Evolutionary conservation across 2,888 invertebrate genomes (phyloP).

Genomic region (Synergus umbraculus): DNA sequence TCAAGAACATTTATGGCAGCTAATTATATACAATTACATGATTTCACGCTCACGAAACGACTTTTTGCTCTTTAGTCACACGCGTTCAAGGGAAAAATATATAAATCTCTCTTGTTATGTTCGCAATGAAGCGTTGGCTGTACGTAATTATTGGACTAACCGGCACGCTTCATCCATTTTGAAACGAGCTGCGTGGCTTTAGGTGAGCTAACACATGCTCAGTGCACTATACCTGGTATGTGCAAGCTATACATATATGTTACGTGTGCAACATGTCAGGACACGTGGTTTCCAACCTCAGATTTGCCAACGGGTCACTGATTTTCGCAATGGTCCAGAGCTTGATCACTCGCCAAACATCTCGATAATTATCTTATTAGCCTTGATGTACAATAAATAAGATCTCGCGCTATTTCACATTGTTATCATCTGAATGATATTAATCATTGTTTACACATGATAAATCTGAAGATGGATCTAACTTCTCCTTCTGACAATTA

Average conservation of each 20-base stretch:
- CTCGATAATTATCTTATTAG: conserved; percentile 48
- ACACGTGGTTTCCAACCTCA: conserved; percentile 70
- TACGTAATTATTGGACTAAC: conserved; percentile 52
- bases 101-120: conserved; percentile 41
- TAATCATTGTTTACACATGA: not conserved
- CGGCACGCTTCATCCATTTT: conserved; percentile 65
- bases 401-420: not conserved
- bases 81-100: conserved; percentile 37
- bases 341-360: conserved; percentile 48
- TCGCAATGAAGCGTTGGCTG: conserved; percentile 27
- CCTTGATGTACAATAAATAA: conserved; percentile 16
- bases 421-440: not conserved
- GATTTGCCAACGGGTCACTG: conserved; percentile 65
- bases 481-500: not conserved
- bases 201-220: conserved; percentile 70
- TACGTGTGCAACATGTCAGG: conserved; percentile 70
- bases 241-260: conserved; percentile 57
- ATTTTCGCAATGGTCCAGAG: conserved; percentile 59
- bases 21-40: conserved; percentile 32
- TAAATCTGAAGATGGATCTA: not conserved
- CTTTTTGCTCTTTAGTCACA: conserved; percentile 41
- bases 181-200: conserved; percentile 62
- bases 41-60: conserved; percentile 24
- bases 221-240: conserved; percentile 63
- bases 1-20: conserved; percentile 3